Evolutionary conservation across 2,888 invertebrate species (phyloP).

Genomic region (Volucella zonaria): DNA sequence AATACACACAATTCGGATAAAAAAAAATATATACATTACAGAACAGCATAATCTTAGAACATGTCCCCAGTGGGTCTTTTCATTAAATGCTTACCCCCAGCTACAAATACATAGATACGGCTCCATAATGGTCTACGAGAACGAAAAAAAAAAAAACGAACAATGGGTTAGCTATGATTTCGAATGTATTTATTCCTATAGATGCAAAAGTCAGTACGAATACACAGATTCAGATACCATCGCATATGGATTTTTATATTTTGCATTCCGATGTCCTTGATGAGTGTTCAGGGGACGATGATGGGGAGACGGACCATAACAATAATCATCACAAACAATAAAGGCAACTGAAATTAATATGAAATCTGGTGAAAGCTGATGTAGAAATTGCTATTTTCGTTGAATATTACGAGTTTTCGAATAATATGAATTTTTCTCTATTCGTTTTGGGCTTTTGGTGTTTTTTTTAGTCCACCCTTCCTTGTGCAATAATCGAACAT

Average conservation of each 20-base stretch:
- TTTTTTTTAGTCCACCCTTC: too few species aligned
- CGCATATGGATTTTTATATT: constrained; percentile 30
- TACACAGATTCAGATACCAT: constrained; percentile 40
- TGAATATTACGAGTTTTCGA: constrained; percentile 23
- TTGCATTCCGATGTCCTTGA: constrained; percentile 49
- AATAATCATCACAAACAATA: constrained; percentile 30
- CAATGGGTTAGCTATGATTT: constrained; percentile 40
- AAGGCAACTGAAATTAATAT: constrained; percentile 37
- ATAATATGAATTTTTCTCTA: constrained; percentile 24
- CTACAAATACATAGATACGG: constrained; percentile 20
- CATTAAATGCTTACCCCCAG: constrained; percentile 66
- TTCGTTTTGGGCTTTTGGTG: constrained; percentile 3
- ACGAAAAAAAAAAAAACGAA: constrained; percentile 1
- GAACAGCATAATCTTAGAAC: constrained; percentile 58
- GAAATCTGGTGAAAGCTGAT: constrained; percentile 38
- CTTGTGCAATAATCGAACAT: too few species aligned
- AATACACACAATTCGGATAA: constrained; percentile 8
- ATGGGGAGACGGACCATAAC: constrained; percentile 24
- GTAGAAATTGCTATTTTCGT: constrained; percentile 37
- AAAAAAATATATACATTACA: background rate
- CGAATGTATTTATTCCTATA: background rate
- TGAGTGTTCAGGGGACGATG: background rate
- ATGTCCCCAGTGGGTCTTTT: constrained; percentile 67
- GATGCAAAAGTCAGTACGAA: constrained; percentile 6
- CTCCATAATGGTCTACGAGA: constrained; percentile 14